Base-by-base conservation (phyloP, 2,797 vertebrate species). In the Limnodromus scolopaceus region DNA sequence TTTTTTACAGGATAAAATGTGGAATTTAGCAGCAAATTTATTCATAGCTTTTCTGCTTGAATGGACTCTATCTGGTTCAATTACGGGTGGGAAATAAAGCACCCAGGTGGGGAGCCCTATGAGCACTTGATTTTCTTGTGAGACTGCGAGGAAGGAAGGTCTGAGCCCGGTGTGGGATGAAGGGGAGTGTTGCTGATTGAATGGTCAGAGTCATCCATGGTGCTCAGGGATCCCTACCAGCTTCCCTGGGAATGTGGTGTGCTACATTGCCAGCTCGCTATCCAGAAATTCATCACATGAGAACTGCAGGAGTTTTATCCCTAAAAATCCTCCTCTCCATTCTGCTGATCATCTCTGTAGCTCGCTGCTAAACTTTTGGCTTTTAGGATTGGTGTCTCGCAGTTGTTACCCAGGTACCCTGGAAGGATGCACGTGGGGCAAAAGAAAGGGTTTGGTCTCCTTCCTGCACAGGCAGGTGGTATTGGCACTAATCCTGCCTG, bases 1-100 rank as follows among this genome's bases (percentile, higher is more conserved):
- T 89, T 94, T 96, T 87, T 57, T 92, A 39, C 19, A 36, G 23
- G 54, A 55, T 55, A 53, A 90, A 90, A 38, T 9, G 39, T n/a
- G 16, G 54, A 54, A 46, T 38, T 72, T 28, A 41, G 76, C 60
- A 82, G 76, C 39, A 79, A 95, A 92, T 84, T 93, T 94, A 95
- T 96, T 95, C 91, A 95, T 53, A 43, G 78, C 19, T 90, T 84
- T 91, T 92, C 69, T 71, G 18, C 63, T 58, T 78, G n/a, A 46
- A 39, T 34, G 54, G 74, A 18, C 9, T 48, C n/a, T 80, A 25
- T 43, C 77, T 84, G 66, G 51, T 84, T 89, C 87, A 82, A 79
- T 83, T 84, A 11, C 45, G 45, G 15, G 30, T 54, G 61, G 68
- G 77, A 75, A 92, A 85, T 60, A 20, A 83, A 78, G 65, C 63